phyloP scores from a whole-genome alignment of 2,888 invertebrate species.

The Punctoribates punctum region DNA sequence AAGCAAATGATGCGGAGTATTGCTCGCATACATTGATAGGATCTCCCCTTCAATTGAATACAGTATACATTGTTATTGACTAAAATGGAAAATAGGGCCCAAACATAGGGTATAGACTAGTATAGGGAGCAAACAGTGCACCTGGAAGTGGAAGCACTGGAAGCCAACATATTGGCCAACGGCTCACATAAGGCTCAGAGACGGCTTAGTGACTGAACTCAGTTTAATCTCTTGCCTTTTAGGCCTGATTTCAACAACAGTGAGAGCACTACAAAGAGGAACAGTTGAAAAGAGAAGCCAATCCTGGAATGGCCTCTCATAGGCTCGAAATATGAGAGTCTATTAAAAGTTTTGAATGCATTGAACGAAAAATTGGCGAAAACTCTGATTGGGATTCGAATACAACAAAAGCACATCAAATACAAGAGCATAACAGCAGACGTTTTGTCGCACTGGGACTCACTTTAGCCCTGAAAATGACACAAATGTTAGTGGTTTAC shows the following conservation, averaged over 20 bases:
- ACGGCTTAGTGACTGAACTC: conserved; percentile 39
- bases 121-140: conserved; percentile 2
- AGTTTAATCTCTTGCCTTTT: conserved; percentile 39
- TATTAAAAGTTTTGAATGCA: conserved; percentile 37
- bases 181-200: conserved; percentile 24
- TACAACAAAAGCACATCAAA: conserved; percentile 35
- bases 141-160: conserved; percentile 25
- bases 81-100: conserved; percentile 3
- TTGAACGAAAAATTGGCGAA: conserved; percentile 34
- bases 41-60: conserved; percentile 13
- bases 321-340: conserved; percentile 38
- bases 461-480: conserved; percentile 25
- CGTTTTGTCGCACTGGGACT: conserved; percentile 38
- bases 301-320: conserved; percentile 17
- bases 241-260: conserved; percentile 38
- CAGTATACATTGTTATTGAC: conserved; percentile 35
- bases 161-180: conserved; percentile 36
- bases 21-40: conserved; percentile 11
- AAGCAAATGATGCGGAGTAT: conserved; percentile 31
- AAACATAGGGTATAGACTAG: not conserved
- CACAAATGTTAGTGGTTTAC: conserved; percentile 39
- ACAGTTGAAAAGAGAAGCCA: conserved; percentile 39
- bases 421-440: conserved; percentile 34
- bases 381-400: conserved; percentile 37
- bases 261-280: conserved; percentile 38